Evolutionary conservation across 2,797 vertebrate genomes (phyloP), one percentile per base, ranked within the genome.

Genomic region (Alectoris magna): DNA sequence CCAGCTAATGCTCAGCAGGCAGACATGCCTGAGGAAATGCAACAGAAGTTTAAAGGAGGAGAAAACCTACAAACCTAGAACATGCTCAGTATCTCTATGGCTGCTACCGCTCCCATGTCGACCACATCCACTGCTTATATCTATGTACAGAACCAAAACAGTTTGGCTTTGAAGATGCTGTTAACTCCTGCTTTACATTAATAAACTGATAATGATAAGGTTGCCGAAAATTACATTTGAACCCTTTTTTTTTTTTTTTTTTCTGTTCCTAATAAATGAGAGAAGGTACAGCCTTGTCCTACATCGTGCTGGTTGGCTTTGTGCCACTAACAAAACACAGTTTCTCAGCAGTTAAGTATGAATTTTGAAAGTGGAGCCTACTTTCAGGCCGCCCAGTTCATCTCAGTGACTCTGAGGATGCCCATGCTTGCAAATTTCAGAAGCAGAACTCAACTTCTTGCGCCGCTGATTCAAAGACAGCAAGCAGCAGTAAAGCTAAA

Each of bases 11-110:
- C 26, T 78, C 69, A 90, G 43, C 29, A 79, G 38, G 23, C 34
- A 92, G 23, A 90, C 18, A 64, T 75, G 77, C n/a, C 84, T 90
- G 72, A 77, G 70, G 64, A 96, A 90, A 84, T 3, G 7, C n/a
- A 84, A 72, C 14, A 34, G n/a, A 53, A 64, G 21, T 56, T 43
- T 23, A 73, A 82, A 38, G 27, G 13, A 92, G 31, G 51, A 55
- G 16, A 85, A 92, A 92, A 48, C 5, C 13, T 15, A 70, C 26
- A 77, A 85, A 73, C 4, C 29, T 76, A 17, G 53, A 85, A 74
- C 4, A 51, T 16, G 24, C 2, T 87, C 10, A 80, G 38, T 29
- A 80, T 46, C 34, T 27, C 49, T 39, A 7, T 3, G 24, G 68
- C 18, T 88, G 55, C 53, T 53, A 53, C 16, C 48, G 24, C 23